Conservation (phyloP, 2,888 invertebrate species). For the Catocala sponsa region DNA sequence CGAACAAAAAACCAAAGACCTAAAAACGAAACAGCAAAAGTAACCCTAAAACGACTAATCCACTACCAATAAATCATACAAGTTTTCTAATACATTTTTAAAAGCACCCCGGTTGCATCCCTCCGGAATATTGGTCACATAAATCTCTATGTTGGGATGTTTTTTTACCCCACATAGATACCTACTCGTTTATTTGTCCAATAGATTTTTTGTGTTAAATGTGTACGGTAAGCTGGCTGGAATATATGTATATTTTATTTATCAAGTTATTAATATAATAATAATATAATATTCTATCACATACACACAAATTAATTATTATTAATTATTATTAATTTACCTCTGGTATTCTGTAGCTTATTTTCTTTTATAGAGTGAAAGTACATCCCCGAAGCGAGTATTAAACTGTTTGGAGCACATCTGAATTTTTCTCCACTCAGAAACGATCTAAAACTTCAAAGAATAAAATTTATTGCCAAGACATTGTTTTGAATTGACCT, state of each 20-base stretch:
- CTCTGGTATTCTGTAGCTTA: no score
- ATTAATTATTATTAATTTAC: no score
- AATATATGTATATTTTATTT: background rate
- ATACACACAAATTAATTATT: no score
- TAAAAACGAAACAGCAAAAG: slow-evolving; percentile 26
- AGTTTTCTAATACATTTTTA: slow-evolving; percentile 69
- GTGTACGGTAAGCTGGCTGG: background rate
- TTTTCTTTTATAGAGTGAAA: no score
- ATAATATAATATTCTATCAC: no score
- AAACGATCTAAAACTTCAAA: no score
- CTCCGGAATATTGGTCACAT: slow-evolving; percentile 59
- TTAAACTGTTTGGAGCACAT: no score
- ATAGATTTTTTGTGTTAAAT: slow-evolving; percentile 19
- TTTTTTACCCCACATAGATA: slow-evolving; percentile 46
- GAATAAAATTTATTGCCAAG: no score
- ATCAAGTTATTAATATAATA: no score
- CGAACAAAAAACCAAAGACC: background rate
- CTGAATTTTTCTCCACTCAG: no score
- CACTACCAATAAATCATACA: slow-evolving; percentile 58
- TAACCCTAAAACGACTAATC: slow-evolving; percentile 30
- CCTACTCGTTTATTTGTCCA: slow-evolving; percentile 35
- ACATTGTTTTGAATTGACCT: no score
- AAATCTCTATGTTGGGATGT: slow-evolving; percentile 52
- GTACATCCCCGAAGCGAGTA: no score
- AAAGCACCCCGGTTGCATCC: slow-evolving; percentile 47